A percentile compares a stretch with the other conserved stretches of the same genome.
Evolutionary conservation across 2,113 vertebrate genomes (phyloP).

Genomic region (Poeciliopsis prolifica): DNA sequence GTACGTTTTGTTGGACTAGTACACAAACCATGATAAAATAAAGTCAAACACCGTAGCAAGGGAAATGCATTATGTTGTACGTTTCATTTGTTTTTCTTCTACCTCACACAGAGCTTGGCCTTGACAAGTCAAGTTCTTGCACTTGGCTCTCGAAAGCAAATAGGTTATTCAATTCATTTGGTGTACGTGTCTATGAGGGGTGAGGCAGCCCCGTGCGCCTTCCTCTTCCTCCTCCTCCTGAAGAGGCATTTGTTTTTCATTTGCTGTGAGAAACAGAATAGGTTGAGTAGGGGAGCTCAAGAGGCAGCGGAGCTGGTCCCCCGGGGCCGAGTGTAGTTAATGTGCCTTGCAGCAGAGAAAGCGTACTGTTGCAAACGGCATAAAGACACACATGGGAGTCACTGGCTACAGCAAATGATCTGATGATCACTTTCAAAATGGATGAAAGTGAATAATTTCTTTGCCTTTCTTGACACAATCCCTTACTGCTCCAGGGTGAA

Average conservation of each 20-base stretch:
- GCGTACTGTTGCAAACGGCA: slow-evolving; percentile 75
- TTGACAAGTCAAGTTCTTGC: slow-evolving; percentile 57
- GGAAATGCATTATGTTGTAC: slow-evolving; percentile 22
- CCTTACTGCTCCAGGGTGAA: slow-evolving; percentile 7
- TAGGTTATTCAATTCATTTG: slow-evolving; percentile 78
- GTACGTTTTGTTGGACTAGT: no score
- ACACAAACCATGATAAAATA: neutral
- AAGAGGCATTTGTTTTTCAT: slow-evolving; percentile 86
- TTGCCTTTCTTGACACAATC: slow-evolving; percentile 36
- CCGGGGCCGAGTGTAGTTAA: slow-evolving; percentile 81
- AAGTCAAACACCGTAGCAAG: neutral
- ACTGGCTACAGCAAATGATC: slow-evolving; percentile 79
- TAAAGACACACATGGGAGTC: slow-evolving; percentile 79
- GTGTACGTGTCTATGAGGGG: slow-evolving; percentile 77
- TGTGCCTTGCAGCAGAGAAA: slow-evolving; percentile 81
- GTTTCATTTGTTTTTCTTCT: slow-evolving; percentile 45
- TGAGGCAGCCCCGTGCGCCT: slow-evolving; percentile 68
- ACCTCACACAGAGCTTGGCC: slow-evolving; percentile 24
- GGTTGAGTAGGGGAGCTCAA: slow-evolving; percentile 54
- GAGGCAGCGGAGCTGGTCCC: slow-evolving; percentile 76
- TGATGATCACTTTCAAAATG: slow-evolving; percentile 74
- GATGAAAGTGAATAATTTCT: slow-evolving; percentile 71
- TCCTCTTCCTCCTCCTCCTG: slow-evolving; percentile 74
- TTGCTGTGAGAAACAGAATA: slow-evolving; percentile 63
- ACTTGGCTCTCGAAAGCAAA: slow-evolving; percentile 69